Evolutionary conservation across 2,797 vertebrate genomes (phyloP).

Genomic region (Coregonus suidteri): DNA sequence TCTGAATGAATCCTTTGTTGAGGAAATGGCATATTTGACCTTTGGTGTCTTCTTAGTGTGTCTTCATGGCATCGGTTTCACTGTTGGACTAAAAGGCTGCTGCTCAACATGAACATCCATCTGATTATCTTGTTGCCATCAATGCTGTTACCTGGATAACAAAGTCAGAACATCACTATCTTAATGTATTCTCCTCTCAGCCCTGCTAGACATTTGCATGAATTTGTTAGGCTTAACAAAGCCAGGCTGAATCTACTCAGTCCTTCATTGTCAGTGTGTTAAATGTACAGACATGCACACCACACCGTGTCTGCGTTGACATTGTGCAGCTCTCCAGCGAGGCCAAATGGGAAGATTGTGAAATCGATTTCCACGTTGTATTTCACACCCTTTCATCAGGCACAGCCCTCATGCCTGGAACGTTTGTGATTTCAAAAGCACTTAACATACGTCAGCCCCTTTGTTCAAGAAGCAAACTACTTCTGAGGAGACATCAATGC

Average conservation of each 20-base stretch:
- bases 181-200: slow-evolving; percentile 58
- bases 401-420: slow-evolving; percentile 72
- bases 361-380: slow-evolving; percentile 83
- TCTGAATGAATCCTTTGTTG: slow-evolving; percentile 63
- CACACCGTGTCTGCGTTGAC: slow-evolving; percentile 52
- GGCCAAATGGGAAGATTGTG: slow-evolving; percentile 73
- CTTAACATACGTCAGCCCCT: slow-evolving; percentile 82
- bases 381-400: slow-evolving; percentile 83
- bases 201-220: slow-evolving; percentile 61
- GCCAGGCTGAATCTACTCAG: slow-evolving; percentile 45
- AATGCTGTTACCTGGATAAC: slow-evolving; percentile 53
- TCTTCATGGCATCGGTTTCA: slow-evolving; percentile 43
- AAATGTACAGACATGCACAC: slow-evolving; percentile 67
- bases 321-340: slow-evolving; percentile 63
- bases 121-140: slow-evolving; percentile 3
- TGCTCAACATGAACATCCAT: neutral
- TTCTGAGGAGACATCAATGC: slow-evolving; percentile 81
- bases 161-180: slow-evolving; percentile 21
- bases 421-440: slow-evolving; percentile 83
- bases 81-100: slow-evolving; percentile 18
- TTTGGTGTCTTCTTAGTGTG: slow-evolving; percentile 56
- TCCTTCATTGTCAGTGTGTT: slow-evolving; percentile 65
- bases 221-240: slow-evolving; percentile 65
- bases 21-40: slow-evolving; percentile 77
- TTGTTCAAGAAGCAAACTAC: slow-evolving; percentile 82